Evolutionary conservation across 2,888 invertebrate species (phyloP), one percentile per base, ranked within the genome.

Genomic region (Parapristionchus giblindavisi): DNA sequence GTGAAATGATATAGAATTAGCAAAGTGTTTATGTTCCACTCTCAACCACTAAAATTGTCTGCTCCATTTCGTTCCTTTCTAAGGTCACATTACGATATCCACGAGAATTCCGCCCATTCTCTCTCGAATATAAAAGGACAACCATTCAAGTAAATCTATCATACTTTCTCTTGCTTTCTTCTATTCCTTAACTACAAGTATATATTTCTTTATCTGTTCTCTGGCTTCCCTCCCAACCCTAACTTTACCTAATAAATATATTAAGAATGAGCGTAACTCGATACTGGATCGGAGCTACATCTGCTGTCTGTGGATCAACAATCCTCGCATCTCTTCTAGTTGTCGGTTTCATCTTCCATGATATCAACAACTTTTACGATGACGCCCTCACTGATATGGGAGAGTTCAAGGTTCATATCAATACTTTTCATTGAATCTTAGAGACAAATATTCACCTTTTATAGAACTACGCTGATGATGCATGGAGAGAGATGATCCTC

Each of bases 351-450:
- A 79, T 83, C 61, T 78, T 83, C 79, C 81, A 83, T 74, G 83
- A 83, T 77, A 83, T 83, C 80, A 83, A 83, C 78, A 79, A 79
- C 68, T 79, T 83, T 77, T 82, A 83, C 76, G 80, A 82, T 61
- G 82, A 82, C 52, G 82, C 82, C 56, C 79, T 83, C 80, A 80
- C 78, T 72, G 83, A 83, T 65, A 81, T 83, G 82, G 75, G 76
- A 48, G 83, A 83, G 76, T 83, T 83, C 81, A 81, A 79, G 77
- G 83, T 83, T 56, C 32, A 5, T 65, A 54, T 54, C 6, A 8
- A 24, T 38, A 14, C 21, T 61, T 38, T 34, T 27, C 58, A 17
- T 24, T 14, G 5, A n/a, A 3, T 54, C 11, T 6, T n/a, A 54
- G 56, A 54, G 11, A 34, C 4, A 38, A 61, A n/a, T 54, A 61